Evolutionary conservation across 1,140 invertebrate genomes (phyloP).

Genomic region (Leptinotarsa undecemlineata): DNA sequence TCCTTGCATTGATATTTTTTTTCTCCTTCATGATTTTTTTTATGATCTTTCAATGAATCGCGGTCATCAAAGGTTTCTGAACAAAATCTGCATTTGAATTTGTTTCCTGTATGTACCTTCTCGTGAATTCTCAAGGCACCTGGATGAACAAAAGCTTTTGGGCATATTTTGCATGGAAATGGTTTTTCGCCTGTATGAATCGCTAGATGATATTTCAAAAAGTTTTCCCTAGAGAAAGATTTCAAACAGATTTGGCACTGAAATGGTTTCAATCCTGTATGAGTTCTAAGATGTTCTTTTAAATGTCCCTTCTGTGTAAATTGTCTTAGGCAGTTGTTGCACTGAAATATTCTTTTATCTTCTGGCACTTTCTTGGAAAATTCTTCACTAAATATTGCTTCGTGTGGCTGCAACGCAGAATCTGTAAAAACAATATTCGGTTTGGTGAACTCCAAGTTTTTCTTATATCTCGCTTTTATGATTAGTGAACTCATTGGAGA

Average conservation of each 20-base stretch:
- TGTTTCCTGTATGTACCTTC: neutral
- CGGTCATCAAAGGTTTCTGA: neutral
- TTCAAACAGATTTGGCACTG: constrained; percentile 10
- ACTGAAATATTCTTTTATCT: neutral
- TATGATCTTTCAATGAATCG: neutral
- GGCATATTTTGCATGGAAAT: constrained; percentile 7
- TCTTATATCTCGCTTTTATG: too few species aligned
- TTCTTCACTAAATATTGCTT: too few species aligned
- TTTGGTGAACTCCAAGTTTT: too few species aligned
- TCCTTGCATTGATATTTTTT: constrained; percentile 1
- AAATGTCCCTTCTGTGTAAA: neutral
- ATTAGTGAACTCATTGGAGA: too few species aligned
- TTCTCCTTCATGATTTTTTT: neutral
- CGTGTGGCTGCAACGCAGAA: too few species aligned
- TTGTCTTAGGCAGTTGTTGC: neutral
- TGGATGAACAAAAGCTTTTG: constrained; percentile 5
- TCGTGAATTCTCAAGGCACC: neutral
- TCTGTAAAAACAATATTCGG: too few species aligned
- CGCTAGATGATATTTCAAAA: constrained; percentile 2
- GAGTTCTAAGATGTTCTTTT: neutral
- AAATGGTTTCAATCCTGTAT: neutral
- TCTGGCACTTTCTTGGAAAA: too few species aligned
- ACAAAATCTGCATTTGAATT: neutral
- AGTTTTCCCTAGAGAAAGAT: neutral
- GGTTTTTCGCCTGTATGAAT: constrained; percentile 19